Conservation (phyloP, 2,888 invertebrate species). For the Lathronympha strigana region DNA sequence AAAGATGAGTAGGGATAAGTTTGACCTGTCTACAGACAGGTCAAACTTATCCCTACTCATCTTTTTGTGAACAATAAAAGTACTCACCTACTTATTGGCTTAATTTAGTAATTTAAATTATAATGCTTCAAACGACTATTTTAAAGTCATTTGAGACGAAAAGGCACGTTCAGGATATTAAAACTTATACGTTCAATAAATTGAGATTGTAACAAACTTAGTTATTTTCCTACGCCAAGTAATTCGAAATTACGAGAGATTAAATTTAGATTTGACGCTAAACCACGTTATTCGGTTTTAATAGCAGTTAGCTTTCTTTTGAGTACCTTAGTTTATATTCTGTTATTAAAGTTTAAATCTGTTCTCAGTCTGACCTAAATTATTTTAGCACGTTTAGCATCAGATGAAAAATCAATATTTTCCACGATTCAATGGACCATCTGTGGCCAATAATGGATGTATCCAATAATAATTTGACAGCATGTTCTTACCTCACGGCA, state of each 20-base stretch:
- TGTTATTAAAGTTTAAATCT: constrained; percentile 23
- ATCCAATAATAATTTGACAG: too few species aligned
- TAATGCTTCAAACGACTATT: constrained; percentile 23
- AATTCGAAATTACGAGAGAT: constrained; percentile 30
- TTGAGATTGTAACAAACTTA: constrained; percentile 32
- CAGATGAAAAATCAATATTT: too few species aligned
- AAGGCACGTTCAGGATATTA: constrained; percentile 18
- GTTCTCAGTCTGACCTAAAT: too few species aligned
- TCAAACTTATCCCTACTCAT: too few species aligned
- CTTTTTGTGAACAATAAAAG: too few species aligned
- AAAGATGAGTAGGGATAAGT: too few species aligned
- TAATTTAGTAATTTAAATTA: background rate
- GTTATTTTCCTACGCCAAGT: constrained; percentile 24
- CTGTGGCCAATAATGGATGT: too few species aligned
- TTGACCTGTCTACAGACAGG: too few species aligned
- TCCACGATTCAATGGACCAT: too few species aligned
- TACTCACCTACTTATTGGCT: background rate
- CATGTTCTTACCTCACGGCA: too few species aligned
- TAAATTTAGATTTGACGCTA: constrained; percentile 32
- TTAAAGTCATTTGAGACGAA: constrained; percentile 13
- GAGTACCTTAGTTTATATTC: constrained; percentile 26
- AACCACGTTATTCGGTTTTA: constrained; percentile 24
- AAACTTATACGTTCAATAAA: constrained; percentile 24
- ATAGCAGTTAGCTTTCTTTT: constrained; percentile 15
- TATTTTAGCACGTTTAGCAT: too few species aligned